Conservation (phyloP, 2,797 vertebrate species). For the Atherinosoma microstoma region DNA sequence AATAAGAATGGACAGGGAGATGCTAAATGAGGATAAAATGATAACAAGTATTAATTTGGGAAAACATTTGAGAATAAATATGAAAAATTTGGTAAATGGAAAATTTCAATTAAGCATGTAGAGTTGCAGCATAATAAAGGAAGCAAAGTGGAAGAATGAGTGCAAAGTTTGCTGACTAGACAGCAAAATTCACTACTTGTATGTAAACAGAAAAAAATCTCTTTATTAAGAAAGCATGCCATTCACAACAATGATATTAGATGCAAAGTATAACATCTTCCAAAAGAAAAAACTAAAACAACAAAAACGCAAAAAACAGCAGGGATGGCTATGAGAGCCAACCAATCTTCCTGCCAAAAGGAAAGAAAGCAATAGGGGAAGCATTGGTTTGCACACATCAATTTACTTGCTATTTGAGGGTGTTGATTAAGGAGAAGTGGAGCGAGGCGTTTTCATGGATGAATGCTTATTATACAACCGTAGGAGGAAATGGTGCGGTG, state of each 20-base stretch:
- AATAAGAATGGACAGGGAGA: constrained; percentile 56
- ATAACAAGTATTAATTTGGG: constrained; percentile 44
- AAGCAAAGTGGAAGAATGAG: constrained; percentile 8
- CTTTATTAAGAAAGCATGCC: constrained; percentile 9
- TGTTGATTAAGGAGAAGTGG: constrained; percentile 68
- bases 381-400: constrained; percentile 50
- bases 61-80: constrained; percentile 56
- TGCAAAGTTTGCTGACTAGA: constrained; percentile 23
- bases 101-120: constrained; percentile 32
- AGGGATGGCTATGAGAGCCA: constrained; percentile 1
- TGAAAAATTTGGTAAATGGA: constrained; percentile 55
- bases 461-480: constrained; percentile 53
- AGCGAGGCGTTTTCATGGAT: constrained; percentile 61
- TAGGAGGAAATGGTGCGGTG: constrained; percentile 58
- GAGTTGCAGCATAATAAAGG: constrained; percentile 36
- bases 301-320: no score
- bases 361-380: constrained; percentile 4
- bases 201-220: constrained; percentile 16
- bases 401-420: constrained; percentile 64
- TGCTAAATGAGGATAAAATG: constrained; percentile 47
- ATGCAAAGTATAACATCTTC: constrained; percentile 27
- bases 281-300: no score
- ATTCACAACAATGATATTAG: constrained; percentile 17
- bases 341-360: constrained; percentile 26
- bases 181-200: constrained; percentile 22